A percentile compares a stretch with the other conserved stretches of the same genome.
These are phyloP conservation scores for Physella acuta DNA, from an alignment of 1,140 invertebrate genomes.

Conservation along the genomic window DNA sequence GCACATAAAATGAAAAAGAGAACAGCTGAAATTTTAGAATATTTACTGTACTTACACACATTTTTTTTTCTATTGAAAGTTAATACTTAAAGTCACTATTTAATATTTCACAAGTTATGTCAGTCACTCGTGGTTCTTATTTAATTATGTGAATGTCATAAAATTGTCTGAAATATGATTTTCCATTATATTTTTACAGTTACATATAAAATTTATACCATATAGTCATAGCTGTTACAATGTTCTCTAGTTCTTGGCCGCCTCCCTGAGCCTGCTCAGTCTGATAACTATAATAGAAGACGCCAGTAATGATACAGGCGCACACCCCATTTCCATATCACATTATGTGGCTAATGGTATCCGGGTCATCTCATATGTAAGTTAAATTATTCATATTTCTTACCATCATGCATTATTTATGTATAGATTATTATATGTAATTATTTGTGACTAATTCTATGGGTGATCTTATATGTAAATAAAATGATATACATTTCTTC, in stretches of 20 bases:
- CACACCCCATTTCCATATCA: not conserved
- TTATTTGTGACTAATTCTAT: too few species aligned
- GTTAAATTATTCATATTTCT: too few species aligned
- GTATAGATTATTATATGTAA: too few species aligned
- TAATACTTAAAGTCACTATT: too few species aligned
- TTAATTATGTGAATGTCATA: not conserved
- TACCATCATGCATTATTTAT: too few species aligned
- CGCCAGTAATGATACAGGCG: not conserved
- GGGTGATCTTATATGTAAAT: too few species aligned
- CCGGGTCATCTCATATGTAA: constrained; percentile 6
- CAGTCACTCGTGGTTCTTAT: not conserved
- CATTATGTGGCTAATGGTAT: constrained; percentile 11
- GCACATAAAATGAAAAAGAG: too few species aligned
- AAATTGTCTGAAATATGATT: not conserved
- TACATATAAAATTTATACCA: not conserved
- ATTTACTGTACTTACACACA: not conserved
- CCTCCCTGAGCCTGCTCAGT: constrained; percentile 8
- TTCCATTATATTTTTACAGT: not conserved
- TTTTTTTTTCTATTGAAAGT: not conserved
- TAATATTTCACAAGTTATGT: too few species aligned
- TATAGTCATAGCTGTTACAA: not conserved
- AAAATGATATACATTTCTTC: too few species aligned
- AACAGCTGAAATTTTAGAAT: not conserved
- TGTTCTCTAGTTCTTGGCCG: constrained; percentile 3
- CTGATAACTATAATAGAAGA: constrained; percentile 12